A percentile compares a stretch with the other conserved stretches of the same genome.
These are phyloP conservation scores for Stictonetta naevosa DNA, from an alignment of 2,113 vertebrate species.

Conservation along the genomic window DNA sequence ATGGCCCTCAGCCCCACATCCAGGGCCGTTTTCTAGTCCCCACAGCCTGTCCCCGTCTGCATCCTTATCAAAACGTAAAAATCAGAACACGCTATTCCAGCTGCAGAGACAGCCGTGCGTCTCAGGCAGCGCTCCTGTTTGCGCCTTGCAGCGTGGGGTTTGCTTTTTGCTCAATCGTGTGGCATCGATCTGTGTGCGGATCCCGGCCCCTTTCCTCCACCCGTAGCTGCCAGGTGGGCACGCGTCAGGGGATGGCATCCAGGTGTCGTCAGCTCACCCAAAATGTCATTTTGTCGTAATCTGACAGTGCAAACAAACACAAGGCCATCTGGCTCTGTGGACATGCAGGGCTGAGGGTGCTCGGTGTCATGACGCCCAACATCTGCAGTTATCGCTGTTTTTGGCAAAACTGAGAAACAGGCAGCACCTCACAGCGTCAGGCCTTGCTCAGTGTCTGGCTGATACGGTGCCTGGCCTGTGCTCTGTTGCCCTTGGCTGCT, in stretches of 20 bases:
- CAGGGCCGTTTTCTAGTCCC: rapidly evolving
- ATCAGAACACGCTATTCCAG: not conserved
- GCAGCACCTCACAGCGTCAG: not conserved
- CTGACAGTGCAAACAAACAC: rapidly evolving
- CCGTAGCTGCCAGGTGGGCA: not conserved
- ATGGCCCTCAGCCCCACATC: not conserved
- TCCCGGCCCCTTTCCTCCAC: not conserved
- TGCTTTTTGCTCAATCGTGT: rapidly evolving
- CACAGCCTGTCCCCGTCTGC: rapidly evolving
- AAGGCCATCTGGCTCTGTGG: rapidly evolving
- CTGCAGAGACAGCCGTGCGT: rapidly evolving
- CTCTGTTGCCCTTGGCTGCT: not conserved
- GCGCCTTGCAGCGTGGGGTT: rapidly evolving
- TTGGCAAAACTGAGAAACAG: not conserved
- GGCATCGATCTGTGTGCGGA: rapidly evolving
- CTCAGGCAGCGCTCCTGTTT: not conserved
- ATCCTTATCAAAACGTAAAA: rapidly evolving
- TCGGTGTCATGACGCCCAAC: rapidly evolving
- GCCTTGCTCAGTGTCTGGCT: not conserved
- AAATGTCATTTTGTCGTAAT: not conserved
- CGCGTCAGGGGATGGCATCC: not conserved
- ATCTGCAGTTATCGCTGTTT: rapidly evolving
- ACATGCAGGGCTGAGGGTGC: not conserved
- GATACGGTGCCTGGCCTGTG: not conserved
- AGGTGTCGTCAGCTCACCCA: too few relatives aligned